phyloP scores from a whole-genome alignment of 1,140 invertebrate genomes.

The Grapholita molesta region DNA sequence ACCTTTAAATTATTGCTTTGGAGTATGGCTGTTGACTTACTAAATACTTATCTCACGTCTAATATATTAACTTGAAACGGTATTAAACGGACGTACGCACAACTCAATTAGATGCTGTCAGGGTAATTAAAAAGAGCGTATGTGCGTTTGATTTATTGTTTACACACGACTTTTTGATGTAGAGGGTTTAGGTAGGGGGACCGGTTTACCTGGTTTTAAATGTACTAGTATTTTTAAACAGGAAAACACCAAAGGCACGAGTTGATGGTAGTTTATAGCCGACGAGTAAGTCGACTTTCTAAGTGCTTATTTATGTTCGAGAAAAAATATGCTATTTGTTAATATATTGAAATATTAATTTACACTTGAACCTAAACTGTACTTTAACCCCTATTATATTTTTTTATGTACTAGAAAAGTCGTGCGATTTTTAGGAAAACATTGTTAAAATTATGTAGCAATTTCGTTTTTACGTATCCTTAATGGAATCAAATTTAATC shows the following conservation, averaged over 20 bases:
- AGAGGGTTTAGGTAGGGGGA: not conserved
- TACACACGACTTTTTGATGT: not conserved
- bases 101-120: slow-evolving; percentile 6
- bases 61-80: slow-evolving; percentile 7
- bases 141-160: not conserved
- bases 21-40: not conserved
- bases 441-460: not conserved
- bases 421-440: no score
- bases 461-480: not conserved
- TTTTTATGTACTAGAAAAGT: no score
- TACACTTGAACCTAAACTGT: no score
- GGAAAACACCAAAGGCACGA: not conserved
- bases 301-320: not conserved
- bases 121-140: not conserved
- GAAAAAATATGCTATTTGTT: no score
- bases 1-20: not conserved
- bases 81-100: not conserved
- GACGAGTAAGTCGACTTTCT: not conserved
- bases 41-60: slow-evolving; percentile 13
- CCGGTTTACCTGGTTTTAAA: not conserved
- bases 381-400: no score
- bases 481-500: not conserved
- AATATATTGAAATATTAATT: no score
- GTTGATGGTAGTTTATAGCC: not conserved
- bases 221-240: not conserved